phyloP scores from a whole-genome alignment of 2,113 vertebrate species.

The Dunckerocampus dactyliophorus region DNA sequence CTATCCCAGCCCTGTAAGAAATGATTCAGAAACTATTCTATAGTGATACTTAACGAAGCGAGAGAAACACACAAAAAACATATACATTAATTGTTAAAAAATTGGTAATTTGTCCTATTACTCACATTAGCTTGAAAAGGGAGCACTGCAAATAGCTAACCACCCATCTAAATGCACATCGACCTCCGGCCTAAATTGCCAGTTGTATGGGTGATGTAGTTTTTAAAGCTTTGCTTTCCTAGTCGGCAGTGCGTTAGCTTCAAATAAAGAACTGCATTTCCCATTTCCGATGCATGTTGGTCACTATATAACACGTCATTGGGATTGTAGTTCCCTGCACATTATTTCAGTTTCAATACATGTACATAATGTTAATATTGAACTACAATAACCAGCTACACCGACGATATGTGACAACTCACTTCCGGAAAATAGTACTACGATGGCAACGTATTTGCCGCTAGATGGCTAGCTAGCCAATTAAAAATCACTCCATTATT shows the following conservation, averaged over 20 bases:
- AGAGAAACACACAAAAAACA: neutral
- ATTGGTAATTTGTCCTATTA: neutral
- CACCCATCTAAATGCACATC: slow-evolving; percentile 32
- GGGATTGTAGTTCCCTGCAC: slow-evolving; percentile 46
- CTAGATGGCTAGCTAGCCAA: slow-evolving; percentile 36
- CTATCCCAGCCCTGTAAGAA: neutral
- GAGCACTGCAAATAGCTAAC: slow-evolving; percentile 30
- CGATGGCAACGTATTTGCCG: slow-evolving; percentile 23
- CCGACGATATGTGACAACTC: slow-evolving; percentile 69
- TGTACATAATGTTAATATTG: rapidly evolving
- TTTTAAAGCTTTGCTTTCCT: neutral
- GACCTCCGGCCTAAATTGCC: slow-evolving; percentile 44
- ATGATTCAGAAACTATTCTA: neutral
- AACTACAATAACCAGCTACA: slow-evolving; percentile 68
- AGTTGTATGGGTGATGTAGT: slow-evolving; percentile 57
- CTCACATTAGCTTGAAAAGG: slow-evolving; percentile 34
- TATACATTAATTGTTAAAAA: neutral
- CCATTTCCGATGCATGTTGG: neutral
- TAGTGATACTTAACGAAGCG: neutral
- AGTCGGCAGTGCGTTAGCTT: rapidly evolving
- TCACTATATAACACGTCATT: neutral
- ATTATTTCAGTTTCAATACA: neutral
- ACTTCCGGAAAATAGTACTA: slow-evolving; percentile 67
- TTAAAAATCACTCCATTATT: slow-evolving; percentile 14
- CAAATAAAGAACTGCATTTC: slow-evolving; percentile 38